Evolutionary conservation across 2,888 invertebrate genomes (phyloP).

Genomic region (Pyrochroa serraticornis): DNA sequence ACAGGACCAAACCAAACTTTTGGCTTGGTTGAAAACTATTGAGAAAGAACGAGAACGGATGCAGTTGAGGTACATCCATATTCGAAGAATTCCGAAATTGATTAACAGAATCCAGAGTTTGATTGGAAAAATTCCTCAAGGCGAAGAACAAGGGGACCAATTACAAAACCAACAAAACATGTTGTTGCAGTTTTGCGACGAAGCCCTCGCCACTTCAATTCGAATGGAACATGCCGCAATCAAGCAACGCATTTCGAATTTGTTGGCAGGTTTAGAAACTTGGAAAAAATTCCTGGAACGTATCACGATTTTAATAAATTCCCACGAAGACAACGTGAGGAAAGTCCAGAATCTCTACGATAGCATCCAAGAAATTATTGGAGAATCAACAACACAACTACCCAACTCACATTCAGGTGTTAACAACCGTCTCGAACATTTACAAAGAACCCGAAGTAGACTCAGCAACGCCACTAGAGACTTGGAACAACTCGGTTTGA

Average conservation of each 20-base stretch:
- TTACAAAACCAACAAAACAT: conserved; percentile 70
- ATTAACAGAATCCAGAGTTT: conserved; percentile 72
- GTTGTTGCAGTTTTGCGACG: conserved; percentile 75
- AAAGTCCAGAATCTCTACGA: conserved; percentile 68
- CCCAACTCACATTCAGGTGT: conserved; percentile 67
- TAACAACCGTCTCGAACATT: conserved; percentile 67
- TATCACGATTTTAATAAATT: conserved; percentile 67
- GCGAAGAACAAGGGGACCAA: conserved; percentile 69
- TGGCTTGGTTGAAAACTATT: conserved; percentile 81
- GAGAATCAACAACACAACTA: conserved; percentile 61
- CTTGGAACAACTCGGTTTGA: conserved; percentile 73
- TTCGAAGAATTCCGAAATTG: conserved; percentile 75
- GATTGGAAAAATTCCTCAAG: conserved; percentile 69
- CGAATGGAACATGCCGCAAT: conserved; percentile 82
- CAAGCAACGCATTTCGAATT: conserved; percentile 76
- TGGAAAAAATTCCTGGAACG: conserved; percentile 78
- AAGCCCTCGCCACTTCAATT: conserved; percentile 77
- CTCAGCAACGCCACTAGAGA: conserved; percentile 65
- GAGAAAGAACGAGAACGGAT: conserved; percentile 79
- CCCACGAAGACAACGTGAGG: conserved; percentile 68
- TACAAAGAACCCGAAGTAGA: conserved; percentile 66
- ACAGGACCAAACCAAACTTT: conserved; percentile 70
- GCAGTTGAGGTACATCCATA: conserved; percentile 80
- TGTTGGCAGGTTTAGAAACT: conserved; percentile 80
- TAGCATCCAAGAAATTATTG: conserved; percentile 68